A percentile compares a stretch with the other conserved stretches of the same genome.
Evolutionary conservation across 2,797 vertebrate species (phyloP).

Genomic region (Allobates femoralis): DNA sequence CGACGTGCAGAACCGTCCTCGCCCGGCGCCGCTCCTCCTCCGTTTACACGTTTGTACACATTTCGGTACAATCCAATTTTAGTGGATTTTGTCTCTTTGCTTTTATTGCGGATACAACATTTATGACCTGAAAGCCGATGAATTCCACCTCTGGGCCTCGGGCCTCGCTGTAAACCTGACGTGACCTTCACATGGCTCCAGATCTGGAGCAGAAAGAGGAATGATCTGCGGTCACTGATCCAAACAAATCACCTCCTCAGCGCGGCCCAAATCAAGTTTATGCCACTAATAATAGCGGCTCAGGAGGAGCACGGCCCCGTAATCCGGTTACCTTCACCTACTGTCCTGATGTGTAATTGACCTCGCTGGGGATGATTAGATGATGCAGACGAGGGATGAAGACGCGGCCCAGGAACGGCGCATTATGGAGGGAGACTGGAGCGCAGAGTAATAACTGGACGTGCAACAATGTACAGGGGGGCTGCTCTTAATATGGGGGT

Average conservation of each 20-base stretch:
- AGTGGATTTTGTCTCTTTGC: neutral
- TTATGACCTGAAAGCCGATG: conserved; percentile 13
- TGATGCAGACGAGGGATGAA: neutral
- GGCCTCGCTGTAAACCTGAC: neutral
- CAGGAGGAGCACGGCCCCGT: conserved; percentile 25
- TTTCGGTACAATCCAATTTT: conserved; percentile 17
- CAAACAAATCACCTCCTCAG: conserved; percentile 55
- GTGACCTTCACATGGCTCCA: conserved; percentile 39
- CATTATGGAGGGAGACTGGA: neutral
- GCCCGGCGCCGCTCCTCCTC: neutral
- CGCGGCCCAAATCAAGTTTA: conserved; percentile 58
- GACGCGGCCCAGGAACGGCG: neutral
- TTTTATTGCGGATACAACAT: conserved; percentile 5
- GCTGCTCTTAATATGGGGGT: too few species aligned
- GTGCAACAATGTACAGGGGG: too few species aligned
- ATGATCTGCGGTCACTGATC: conserved; percentile 45
- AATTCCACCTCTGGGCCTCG: conserved; percentile 26
- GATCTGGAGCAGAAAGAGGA: conserved; percentile 20
- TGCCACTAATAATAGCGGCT: conserved; percentile 54
- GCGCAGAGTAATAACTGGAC: neutral
- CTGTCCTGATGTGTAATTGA: conserved; percentile 47
- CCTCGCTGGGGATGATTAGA: conserved; percentile 26
- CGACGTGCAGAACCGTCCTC: neutral
- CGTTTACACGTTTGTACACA: conserved; percentile 24
- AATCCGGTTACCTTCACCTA: conserved; percentile 58